Conservation (phyloP, 2,888 invertebrate species). For the Polydrusus tereticollis region DNA sequence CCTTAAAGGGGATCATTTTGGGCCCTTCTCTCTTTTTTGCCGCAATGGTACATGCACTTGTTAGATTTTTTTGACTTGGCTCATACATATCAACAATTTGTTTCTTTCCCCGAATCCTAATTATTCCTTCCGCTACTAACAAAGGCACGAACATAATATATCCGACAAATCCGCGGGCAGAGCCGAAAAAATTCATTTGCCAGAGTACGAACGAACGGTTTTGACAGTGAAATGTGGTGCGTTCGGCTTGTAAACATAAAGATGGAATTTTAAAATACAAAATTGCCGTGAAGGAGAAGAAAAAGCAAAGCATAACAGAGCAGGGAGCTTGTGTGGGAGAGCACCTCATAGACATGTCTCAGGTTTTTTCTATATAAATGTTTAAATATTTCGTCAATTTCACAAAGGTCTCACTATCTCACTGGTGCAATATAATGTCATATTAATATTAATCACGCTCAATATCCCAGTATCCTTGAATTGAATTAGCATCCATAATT, state of each 20-base stretch:
- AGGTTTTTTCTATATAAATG: not conserved
- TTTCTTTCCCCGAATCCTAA: conserved; percentile 15
- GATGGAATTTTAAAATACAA: conserved; percentile 48
- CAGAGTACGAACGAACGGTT: conserved; percentile 36
- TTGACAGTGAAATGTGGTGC: conserved; percentile 38
- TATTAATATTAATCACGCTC: too few species aligned
- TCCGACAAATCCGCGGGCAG: not conserved
- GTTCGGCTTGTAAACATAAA: conserved; percentile 43
- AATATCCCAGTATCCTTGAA: too few species aligned
- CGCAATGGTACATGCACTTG: too few species aligned
- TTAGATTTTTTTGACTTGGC: too few species aligned
- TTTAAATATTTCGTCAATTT: too few species aligned
- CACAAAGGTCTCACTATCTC: too few species aligned
- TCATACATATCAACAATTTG: not conserved
- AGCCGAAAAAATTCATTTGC: conserved; percentile 35
- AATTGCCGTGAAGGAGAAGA: conserved; percentile 42
- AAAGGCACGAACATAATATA: conserved; percentile 14
- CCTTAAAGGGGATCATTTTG: too few species aligned
- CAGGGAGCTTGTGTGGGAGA: conserved; percentile 14
- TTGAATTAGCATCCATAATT: too few species aligned
- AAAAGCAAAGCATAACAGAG: conserved; percentile 17
- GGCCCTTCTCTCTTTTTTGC: too few species aligned
- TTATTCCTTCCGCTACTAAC: conserved; percentile 23
- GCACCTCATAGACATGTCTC: conserved; percentile 13
- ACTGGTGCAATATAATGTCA: too few species aligned